Percentiles rank a stretch among this genome's conserved stretches.
Conservation (phyloP, 2,113 vertebrate species). For the Lepidothrix coronata region DNA sequence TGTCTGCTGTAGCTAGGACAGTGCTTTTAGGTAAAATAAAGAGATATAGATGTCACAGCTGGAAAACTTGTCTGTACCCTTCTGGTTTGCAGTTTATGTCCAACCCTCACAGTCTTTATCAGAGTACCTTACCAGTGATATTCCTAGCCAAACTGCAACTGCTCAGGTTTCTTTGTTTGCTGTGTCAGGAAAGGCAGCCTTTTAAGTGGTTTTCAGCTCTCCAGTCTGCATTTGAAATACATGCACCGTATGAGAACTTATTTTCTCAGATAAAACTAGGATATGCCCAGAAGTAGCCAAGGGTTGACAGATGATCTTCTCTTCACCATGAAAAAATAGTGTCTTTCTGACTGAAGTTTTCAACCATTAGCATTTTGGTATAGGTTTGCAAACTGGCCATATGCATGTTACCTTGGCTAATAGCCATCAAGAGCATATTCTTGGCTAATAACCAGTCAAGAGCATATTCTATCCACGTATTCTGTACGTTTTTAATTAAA, state of each 20-base stretch:
- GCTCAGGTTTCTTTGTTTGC: background rate
- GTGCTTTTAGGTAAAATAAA: background rate
- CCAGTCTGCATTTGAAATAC: background rate
- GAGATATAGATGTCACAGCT: background rate
- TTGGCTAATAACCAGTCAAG: background rate
- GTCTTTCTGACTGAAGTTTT: background rate
- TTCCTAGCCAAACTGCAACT: background rate
- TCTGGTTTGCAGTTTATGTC: background rate
- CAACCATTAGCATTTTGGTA: background rate
- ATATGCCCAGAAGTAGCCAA: background rate
- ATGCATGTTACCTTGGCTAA: background rate
- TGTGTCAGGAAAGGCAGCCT: background rate
- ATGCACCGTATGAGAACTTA: background rate
- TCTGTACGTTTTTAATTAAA: conserved; percentile 27
- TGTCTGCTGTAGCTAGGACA: background rate
- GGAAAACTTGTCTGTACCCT: background rate
- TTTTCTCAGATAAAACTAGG: background rate
- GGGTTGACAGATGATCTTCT: background rate
- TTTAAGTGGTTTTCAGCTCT: background rate
- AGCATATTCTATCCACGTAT: background rate
- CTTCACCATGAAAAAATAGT: background rate
- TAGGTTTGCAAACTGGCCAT: background rate
- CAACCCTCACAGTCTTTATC: background rate
- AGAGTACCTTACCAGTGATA: background rate
- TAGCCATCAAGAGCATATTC: background rate